These are phyloP conservation scores for Cheilinus undulatus DNA, from an alignment of 2,113 vertebrate species.

Conservation along the genomic window DNA sequence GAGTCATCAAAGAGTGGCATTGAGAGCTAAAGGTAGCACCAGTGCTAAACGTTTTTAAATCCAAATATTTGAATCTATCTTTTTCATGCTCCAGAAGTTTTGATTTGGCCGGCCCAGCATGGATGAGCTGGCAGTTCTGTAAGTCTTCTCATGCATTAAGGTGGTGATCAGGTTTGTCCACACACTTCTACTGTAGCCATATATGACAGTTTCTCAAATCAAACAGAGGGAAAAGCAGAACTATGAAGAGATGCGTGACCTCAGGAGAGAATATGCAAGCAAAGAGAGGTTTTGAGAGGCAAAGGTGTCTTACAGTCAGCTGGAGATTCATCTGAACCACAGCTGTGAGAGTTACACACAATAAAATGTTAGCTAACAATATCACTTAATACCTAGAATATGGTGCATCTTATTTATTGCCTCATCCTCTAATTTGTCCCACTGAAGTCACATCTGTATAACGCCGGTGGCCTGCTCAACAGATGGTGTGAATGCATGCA, in stretches of 20 bases:
- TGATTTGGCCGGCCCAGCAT: conserved; percentile 20
- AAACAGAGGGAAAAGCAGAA: not conserved
- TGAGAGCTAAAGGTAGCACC: not conserved
- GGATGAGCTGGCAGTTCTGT: conserved; percentile 51
- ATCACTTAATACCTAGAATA: too few relatives aligned
- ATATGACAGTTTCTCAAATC: not conserved
- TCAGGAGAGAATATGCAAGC: not conserved
- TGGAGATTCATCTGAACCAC: too few relatives aligned
- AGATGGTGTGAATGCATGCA: too few relatives aligned
- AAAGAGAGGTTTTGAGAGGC: not conserved
- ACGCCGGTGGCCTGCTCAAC: too few relatives aligned
- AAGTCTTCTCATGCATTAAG: conserved; percentile 27
- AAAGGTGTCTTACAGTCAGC: too few relatives aligned
- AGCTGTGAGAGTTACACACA: too few relatives aligned
- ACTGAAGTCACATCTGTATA: too few relatives aligned
- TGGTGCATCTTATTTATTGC: too few relatives aligned
- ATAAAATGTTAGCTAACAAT: too few relatives aligned
- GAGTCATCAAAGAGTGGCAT: not conserved
- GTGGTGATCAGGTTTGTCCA: conserved; percentile 6
- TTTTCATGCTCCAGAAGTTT: not conserved
- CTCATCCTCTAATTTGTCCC: too few relatives aligned
- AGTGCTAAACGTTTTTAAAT: conserved; percentile 1
- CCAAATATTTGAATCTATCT: conserved; percentile 14
- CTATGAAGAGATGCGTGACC: not conserved
- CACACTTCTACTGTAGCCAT: not conserved